These are phyloP conservation scores for Melitaea athalia DNA, from an alignment of 2,888 invertebrate genomes.

Conservation along the genomic window DNA sequence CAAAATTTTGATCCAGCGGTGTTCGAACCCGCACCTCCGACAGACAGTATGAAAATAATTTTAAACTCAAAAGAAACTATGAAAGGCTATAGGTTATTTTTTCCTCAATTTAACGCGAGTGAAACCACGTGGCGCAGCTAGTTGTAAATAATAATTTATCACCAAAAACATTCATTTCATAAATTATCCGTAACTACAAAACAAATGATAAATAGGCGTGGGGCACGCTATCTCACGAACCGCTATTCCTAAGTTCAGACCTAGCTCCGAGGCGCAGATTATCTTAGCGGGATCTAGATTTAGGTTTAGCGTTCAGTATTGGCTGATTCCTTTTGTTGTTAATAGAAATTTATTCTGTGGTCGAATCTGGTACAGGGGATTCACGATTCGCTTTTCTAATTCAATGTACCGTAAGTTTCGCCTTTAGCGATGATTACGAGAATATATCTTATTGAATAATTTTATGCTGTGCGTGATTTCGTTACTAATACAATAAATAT, in stretches of 20 bases:
- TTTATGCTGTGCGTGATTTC: not conserved
- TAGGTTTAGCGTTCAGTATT: slow-evolving; percentile 13
- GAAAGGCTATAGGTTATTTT: too few relatives aligned
- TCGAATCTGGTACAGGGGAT: slow-evolving; percentile 15
- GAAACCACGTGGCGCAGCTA: not conserved
- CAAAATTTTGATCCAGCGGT: too few relatives aligned
- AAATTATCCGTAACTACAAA: slow-evolving; percentile 11
- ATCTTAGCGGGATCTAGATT: slow-evolving; percentile 28
- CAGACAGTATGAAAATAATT: too few relatives aligned
- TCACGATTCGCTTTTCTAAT: slow-evolving; percentile 7
- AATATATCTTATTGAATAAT: not conserved
- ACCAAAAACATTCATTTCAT: not conserved
- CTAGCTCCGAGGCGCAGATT: slow-evolving; percentile 28
- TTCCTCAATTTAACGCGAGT: too few relatives aligned
- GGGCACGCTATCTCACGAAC: slow-evolving; percentile 14
- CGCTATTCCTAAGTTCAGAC: slow-evolving; percentile 28
- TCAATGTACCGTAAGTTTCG: slow-evolving; percentile 19
- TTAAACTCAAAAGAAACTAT: too few relatives aligned
- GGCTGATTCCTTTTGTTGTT: slow-evolving; percentile 20
- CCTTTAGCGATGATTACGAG: not conserved
- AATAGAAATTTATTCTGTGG: slow-evolving; percentile 24
- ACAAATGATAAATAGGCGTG: slow-evolving; percentile 18
- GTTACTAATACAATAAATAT: not conserved
- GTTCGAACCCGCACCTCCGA: too few relatives aligned
- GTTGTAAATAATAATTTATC: not conserved